phyloP scores from a whole-genome alignment of 2,888 invertebrate genomes.

The Empis stercorea region DNA sequence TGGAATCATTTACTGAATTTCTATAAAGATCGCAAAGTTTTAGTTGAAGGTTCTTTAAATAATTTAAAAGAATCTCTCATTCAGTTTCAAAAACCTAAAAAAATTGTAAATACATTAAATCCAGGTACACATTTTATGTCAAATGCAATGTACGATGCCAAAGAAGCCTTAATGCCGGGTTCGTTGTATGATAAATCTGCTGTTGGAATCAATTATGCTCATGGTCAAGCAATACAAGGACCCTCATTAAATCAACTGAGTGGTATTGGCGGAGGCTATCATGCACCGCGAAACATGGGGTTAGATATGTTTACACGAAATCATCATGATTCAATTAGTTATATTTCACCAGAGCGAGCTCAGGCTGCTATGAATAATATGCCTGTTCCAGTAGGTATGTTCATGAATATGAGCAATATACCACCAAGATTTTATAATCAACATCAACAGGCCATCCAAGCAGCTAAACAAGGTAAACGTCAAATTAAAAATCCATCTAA shows the following conservation, averaged over 20 bases:
- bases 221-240: too few relatives aligned
- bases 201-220: slow-evolving; percentile 21
- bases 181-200: slow-evolving; percentile 78
- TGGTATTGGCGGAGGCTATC: slow-evolving; percentile 9
- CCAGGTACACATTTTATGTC: slow-evolving; percentile 97
- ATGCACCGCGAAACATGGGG: slow-evolving; percentile 22
- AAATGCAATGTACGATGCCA: slow-evolving; percentile 91
- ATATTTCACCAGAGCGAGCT: slow-evolving; percentile 75
- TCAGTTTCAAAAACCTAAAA: slow-evolving; percentile 94
- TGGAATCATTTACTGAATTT: slow-evolving; percentile 97
- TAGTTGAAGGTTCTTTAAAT: slow-evolving; percentile 95
- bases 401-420: slow-evolving; percentile 76
- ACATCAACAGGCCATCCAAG: slow-evolving; percentile 50
- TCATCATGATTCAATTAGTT: slow-evolving; percentile 80
- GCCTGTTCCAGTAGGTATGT: slow-evolving; percentile 89
- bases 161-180: slow-evolving; percentile 88
- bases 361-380: slow-evolving; percentile 64
- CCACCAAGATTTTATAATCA: slow-evolving; percentile 65
- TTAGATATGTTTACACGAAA: slow-evolving; percentile 53
- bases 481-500: slow-evolving; percentile 14
- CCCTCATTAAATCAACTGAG: not conserved
- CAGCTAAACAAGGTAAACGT: slow-evolving; percentile 35
- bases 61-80: slow-evolving; percentile 94
- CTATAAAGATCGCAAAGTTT: slow-evolving; percentile 85
- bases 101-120: slow-evolving; percentile 84